These are phyloP conservation scores for Parauchenoglanis ngamensis DNA, from an alignment of 2,797 vertebrate species.

Conservation along the genomic window DNA sequence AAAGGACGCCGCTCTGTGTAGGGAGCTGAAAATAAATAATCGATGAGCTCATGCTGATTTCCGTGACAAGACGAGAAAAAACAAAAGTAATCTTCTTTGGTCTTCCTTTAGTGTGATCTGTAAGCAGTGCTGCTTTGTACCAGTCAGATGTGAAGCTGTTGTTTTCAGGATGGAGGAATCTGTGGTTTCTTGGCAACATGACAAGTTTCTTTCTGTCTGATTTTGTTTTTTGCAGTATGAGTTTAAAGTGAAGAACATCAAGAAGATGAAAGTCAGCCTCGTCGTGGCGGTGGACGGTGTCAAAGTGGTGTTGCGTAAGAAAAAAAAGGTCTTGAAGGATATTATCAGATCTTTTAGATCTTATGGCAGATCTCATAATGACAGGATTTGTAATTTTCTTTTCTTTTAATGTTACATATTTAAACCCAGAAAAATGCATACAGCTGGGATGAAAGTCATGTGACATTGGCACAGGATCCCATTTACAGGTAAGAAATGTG, in stretches of 20 bases:
- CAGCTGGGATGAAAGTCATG: constrained; percentile 90
- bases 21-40: not conserved
- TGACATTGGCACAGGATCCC: constrained; percentile 92
- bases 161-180: not conserved
- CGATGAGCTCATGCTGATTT: not conserved
- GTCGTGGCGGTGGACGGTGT: constrained; percentile 89
- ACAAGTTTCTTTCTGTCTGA: not conserved
- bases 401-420: not conserved
- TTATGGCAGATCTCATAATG: not conserved
- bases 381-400: not conserved
- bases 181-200: not conserved
- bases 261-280: constrained; percentile 98
- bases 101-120: not conserved
- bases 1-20: not conserved
- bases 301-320: constrained; percentile 91
- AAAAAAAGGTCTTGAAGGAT: constrained; percentile 82
- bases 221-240: constrained; percentile 81
- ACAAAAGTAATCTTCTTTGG: not conserved
- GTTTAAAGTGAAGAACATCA: constrained; percentile 98
- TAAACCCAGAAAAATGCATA: constrained; percentile 87
- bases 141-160: not conserved
- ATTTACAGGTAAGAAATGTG: constrained; percentile 86
- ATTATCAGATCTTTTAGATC: not conserved
- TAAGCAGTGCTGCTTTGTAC: not conserved
- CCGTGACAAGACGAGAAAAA: not conserved